Conservation (phyloP, 2,113 vertebrate genomes). For the Etheostoma cragini region DNA sequence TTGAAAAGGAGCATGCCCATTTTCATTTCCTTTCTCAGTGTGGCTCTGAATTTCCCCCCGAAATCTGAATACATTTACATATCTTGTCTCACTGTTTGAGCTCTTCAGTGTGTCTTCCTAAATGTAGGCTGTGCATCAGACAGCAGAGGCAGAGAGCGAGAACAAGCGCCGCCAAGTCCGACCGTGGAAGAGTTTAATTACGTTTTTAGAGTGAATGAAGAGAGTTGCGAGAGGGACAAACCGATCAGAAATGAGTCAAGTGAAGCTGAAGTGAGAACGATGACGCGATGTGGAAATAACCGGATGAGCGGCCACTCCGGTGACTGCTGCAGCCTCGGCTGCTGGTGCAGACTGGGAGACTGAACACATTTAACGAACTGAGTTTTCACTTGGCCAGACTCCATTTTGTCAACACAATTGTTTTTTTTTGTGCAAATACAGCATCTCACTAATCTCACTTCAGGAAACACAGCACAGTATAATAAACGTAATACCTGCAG, state of each 20-base stretch:
- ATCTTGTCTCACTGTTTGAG: neutral
- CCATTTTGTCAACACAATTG: conserved; percentile 61
- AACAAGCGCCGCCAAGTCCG: neutral
- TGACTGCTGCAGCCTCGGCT: conserved; percentile 11
- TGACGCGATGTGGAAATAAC: conserved; percentile 63
- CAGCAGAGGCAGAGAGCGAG: neutral
- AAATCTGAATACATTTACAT: conserved; percentile 3
- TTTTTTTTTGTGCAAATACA: conserved; percentile 40
- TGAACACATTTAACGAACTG: conserved; percentile 69
- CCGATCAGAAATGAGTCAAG: conserved; percentile 50
- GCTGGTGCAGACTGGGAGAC: conserved; percentile 46
- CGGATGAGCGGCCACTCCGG: conserved; percentile 44
- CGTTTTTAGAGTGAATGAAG: conserved; percentile 46
- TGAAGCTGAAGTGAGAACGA: conserved; percentile 58
- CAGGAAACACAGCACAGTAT: conserved; percentile 8
- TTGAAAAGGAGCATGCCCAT: neutral
- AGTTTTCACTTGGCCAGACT: conserved; percentile 56
- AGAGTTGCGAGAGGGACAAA: conserved; percentile 34
- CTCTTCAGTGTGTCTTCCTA: neutral
- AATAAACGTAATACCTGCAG: conserved; percentile 6
- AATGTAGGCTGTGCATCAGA: neutral
- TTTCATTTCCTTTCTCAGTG: neutral
- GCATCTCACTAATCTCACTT: conserved; percentile 14
- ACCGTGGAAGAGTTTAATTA: conserved; percentile 34
- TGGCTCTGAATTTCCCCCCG: neutral